Base-by-base conservation (phyloP, 2,797 vertebrate genomes). In the Eremophila alpestris region DNA sequence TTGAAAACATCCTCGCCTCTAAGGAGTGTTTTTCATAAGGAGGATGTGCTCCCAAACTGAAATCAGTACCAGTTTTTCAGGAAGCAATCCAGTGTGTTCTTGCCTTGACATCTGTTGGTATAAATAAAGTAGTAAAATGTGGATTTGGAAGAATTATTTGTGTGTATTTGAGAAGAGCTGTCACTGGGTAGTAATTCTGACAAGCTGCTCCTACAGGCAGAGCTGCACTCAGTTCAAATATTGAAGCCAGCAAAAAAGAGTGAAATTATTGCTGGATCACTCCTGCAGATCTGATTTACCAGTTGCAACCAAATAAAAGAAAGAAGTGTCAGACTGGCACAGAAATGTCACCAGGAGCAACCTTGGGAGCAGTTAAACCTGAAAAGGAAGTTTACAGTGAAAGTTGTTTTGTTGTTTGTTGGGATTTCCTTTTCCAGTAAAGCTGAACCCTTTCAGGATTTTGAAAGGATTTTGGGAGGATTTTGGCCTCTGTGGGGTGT, bases 31-130 rank as follows among this genome's bases (percentile, higher is more conserved):
- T 90, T 76, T 76, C 29, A 51, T 83, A 77, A 76, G 68, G n/a
- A 83, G 40, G 70, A 79, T 16, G 3, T 32, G 13, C 71, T 94
- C 63, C 81, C 60, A 55, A 64, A 73, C 56, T 51, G 49, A 83
- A 74, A 76, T 87, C 23, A 55, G 69, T 16, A 41, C 76, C 79
- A 76, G 40, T 88, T 96, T 41, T 88, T 76, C 63, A 71, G 69
- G 38, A 75, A 64, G 27, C 15, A 69, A 62, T 48, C 22, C 32
- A 67, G 45, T 17, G 19, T 73, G 19, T 77, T 85, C 71, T 71
- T 91, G 78, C 67, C 38, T 94, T 45, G 49, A 81, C 80, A 79
- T 93, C 85, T 94, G 34, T 89, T 65, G 82, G n/a, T 64, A 67
- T 67, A 83, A 94, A 92, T 71, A 86, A 83, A 8, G 36, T 16